Conservation (phyloP, 2,888 invertebrate species). For the Ligdia adustata region DNA sequence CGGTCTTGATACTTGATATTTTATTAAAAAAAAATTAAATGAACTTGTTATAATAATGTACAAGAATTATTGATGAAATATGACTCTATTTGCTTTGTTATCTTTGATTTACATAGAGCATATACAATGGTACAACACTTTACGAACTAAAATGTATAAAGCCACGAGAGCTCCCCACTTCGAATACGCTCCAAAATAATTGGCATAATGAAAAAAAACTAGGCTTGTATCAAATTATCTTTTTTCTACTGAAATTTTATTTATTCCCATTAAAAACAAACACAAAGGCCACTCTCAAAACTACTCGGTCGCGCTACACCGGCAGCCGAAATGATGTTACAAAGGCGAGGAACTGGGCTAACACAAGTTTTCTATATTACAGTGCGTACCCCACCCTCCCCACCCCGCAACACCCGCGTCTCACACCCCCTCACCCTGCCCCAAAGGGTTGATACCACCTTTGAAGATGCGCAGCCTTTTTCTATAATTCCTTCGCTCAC, state of each 20-base stretch:
- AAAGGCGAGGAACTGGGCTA: slow-evolving; percentile 84
- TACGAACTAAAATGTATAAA: too few species aligned
- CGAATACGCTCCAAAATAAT: too few species aligned
- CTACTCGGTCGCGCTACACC: slow-evolving; percentile 44
- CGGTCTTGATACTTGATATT: slow-evolving; percentile 63
- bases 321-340: slow-evolving; percentile 83
- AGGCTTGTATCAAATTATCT: too few species aligned
- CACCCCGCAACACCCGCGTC: slow-evolving; percentile 34
- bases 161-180: too few species aligned
- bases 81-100: too few species aligned
- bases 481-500: slow-evolving; percentile 78
- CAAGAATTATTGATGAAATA: too few species aligned
- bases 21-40: slow-evolving; percentile 11
- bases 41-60: too few species aligned
- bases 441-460: slow-evolving; percentile 80
- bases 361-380: slow-evolving; percentile 84
- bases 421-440: slow-evolving; percentile 38
- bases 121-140: too few species aligned
- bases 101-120: too few species aligned
- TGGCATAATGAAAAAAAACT: too few species aligned
- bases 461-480: slow-evolving; percentile 83
- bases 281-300: slow-evolving; percentile 53
- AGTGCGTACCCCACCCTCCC: slow-evolving; percentile 63
- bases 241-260: too few species aligned
- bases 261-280: slow-evolving; percentile 12